Evolutionary conservation across 2,888 invertebrate genomes (phyloP), one percentile per base, ranked within the genome.

Genomic region (Apamea anceps): DNA sequence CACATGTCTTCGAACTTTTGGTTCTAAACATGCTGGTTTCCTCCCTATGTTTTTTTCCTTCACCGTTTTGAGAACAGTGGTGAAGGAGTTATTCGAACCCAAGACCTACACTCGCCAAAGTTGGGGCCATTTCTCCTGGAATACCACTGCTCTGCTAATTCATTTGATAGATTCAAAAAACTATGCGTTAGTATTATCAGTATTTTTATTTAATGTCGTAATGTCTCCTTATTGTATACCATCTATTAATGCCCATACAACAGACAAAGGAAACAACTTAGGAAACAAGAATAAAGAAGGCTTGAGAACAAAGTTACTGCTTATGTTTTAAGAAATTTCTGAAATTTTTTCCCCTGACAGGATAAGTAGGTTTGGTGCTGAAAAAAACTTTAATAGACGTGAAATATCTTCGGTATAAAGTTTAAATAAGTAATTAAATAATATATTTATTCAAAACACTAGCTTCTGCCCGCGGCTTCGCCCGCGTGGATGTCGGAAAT

Each of bases 51-150:
- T 57, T 54, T 54, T 54, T 57, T 25, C 25, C 18, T 51, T 51
- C 21, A 51, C 0, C 21, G 54, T 21, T 54, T 54, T 54, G 21
- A 54, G 21, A 54, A 8, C 51, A 54, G 51, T 21, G 21, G 21
- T 54, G 21, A 54, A 21, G 21, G 21, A 54, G 21, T 21, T 54
- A 21, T 54, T 54, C 2, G 21, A 57, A 57, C 25, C 12, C 12
- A 25, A 1, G 25, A 57, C 57, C 57, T 10, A 57, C 10, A 10
- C 57, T 57, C 25, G 1, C 21, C 42, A 42, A 51, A 7, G 18
- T 21, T 0, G 2, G 2, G 51, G 51, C 0, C 1, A 0, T 51
- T 51, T 18, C 51, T 0, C 18, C 15, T 51, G 1, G 15, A 13
- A 6, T 21, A 51, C 21, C 57, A 57, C 10, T 57, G 57, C 10